A percentile compares a stretch with the other conserved stretches of the same genome.
phyloP scores from a whole-genome alignment of 1,140 invertebrate species.

The Drosophila nannoptera region DNA sequence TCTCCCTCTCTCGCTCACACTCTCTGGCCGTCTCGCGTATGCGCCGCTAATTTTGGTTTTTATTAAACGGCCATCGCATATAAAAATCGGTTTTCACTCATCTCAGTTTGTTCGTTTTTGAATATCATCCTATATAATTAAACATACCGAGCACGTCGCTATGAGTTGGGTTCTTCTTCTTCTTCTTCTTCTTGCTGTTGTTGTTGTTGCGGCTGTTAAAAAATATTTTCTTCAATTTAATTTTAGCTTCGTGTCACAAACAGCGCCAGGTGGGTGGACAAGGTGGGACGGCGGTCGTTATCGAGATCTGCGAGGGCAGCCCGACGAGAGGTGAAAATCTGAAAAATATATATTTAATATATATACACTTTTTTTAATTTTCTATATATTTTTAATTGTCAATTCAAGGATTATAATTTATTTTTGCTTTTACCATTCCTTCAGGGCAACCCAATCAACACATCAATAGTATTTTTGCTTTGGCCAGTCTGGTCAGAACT shows the following conservation, averaged over 20 bases:
- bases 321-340: too few species aligned
- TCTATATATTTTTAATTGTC: too few species aligned
- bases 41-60: conserved; percentile 71
- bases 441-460: too few species aligned
- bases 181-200: conserved; percentile 2
- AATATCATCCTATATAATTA: conserved; percentile 75
- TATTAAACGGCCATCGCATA: conserved; percentile 70
- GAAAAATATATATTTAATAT: neutral
- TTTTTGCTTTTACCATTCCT: too few species aligned
- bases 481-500: too few species aligned
- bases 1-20: conserved; percentile 14
- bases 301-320: conserved; percentile 2
- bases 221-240: conserved; percentile 62
- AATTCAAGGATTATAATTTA: too few species aligned
- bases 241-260: conserved; percentile 74
- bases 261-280: conserved; percentile 40
- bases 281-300: conserved; percentile 10
- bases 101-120: conserved; percentile 54
- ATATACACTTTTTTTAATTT: neutral
- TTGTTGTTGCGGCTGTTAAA: conserved; percentile 29
- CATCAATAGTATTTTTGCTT: too few species aligned
- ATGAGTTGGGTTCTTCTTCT: conserved; percentile 42
- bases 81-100: conserved; percentile 67
- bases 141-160: conserved; percentile 67
- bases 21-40: conserved; percentile 38